Conservation (phyloP, 2,797 vertebrate genomes). For the Morelia viridis region DNA sequence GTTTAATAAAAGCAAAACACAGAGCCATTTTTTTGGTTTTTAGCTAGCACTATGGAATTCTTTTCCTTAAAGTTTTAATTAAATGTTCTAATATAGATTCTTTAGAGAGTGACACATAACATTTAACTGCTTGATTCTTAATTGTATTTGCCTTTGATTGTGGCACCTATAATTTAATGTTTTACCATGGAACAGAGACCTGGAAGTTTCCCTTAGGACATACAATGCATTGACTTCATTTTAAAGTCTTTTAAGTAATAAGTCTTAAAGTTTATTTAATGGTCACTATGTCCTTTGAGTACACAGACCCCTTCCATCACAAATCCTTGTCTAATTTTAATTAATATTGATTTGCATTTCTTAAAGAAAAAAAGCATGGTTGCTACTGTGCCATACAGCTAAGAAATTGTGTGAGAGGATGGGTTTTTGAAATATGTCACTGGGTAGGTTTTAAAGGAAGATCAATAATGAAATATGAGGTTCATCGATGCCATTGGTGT, state of each 20-base stretch:
- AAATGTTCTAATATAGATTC: conserved; percentile 84
- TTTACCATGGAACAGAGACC: conserved; percentile 70
- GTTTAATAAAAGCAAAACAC: conserved; percentile 78
- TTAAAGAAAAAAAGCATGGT: conserved; percentile 70
- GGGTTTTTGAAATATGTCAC: conserved; percentile 30
- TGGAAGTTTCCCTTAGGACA: conserved; percentile 79
- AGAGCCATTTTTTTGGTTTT: conserved; percentile 72
- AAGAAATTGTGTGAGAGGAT: conserved; percentile 48
- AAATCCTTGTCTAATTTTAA: conserved; percentile 90
- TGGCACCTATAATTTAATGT: conserved; percentile 71
- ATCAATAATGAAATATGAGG: conserved; percentile 58
- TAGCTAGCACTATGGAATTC: conserved; percentile 77
- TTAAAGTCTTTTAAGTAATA: conserved; percentile 82
- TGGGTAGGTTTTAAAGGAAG: conserved; percentile 43
- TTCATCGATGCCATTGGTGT: conserved; percentile 45
- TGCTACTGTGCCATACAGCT: conserved; percentile 52
- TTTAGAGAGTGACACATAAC: conserved; percentile 86
- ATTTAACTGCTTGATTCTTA: conserved; percentile 87
- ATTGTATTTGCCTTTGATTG: conserved; percentile 84
- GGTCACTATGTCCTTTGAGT: conserved; percentile 79
- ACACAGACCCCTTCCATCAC: conserved; percentile 74
- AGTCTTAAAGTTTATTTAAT: conserved; percentile 86
- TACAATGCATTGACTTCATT: conserved; percentile 75
- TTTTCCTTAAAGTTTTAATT: conserved; percentile 83
- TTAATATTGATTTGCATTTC: conserved; percentile 92